These are phyloP conservation scores for Ptilodon capucinus DNA, from an alignment of 2,888 invertebrate species.

Conservation along the genomic window DNA sequence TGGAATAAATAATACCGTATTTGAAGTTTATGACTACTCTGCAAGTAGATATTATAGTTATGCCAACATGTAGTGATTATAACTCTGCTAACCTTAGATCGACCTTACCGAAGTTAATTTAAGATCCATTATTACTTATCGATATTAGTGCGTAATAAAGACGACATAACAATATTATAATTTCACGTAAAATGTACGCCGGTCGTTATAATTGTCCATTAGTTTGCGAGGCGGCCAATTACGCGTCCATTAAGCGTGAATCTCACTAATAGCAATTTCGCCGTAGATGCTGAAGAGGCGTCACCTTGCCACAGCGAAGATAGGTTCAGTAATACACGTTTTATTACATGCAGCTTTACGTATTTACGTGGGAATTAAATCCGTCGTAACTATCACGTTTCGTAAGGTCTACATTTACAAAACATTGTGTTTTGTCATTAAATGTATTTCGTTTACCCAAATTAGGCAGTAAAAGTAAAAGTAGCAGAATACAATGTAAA, in stretches of 20 bases:
- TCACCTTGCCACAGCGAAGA: slow-evolving; percentile 10
- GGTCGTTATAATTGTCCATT: slow-evolving; percentile 76
- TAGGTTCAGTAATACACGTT: slow-evolving; percentile 13
- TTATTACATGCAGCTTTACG: no score
- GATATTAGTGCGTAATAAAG: slow-evolving; percentile 17
- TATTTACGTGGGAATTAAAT: no score
- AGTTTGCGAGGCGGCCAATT: slow-evolving; percentile 78
- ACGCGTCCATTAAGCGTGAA: slow-evolving; percentile 76
- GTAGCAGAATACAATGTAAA: no score
- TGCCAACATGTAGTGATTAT: not conserved
- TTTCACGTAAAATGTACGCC: slow-evolving; percentile 55
- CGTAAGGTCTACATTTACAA: no score
- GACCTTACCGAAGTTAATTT: not conserved
- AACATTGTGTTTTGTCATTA: no score
- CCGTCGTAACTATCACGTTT: no score
- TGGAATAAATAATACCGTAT: no score
- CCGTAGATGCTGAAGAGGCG: slow-evolving; percentile 52
- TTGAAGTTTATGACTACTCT: no score
- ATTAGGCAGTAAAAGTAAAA: no score
- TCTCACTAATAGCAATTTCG: slow-evolving; percentile 77
- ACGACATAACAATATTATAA: slow-evolving; percentile 50
- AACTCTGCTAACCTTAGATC: not conserved
- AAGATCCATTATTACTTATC: slow-evolving; percentile 4
- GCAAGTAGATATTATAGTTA: no score
- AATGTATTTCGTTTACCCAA: no score